These are phyloP conservation scores for Rhinichthys klamathensis DNA, from an alignment of 2,113 vertebrate species.

Conservation along the genomic window DNA sequence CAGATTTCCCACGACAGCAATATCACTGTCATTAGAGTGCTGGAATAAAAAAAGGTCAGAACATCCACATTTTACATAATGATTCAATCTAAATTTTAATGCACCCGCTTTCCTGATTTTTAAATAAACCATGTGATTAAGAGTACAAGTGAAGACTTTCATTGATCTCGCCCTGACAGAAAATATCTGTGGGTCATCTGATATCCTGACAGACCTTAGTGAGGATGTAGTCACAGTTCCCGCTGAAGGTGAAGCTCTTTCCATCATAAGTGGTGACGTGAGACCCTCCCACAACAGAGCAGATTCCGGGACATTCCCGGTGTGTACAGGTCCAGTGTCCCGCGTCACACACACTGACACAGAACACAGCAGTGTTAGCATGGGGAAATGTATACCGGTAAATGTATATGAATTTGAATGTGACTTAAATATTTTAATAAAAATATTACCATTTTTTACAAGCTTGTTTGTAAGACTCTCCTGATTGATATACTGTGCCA, in stretches of 20 bases:
- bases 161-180: neutral
- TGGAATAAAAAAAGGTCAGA: neutral
- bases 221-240: slow-evolving; percentile 88
- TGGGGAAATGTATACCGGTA: neutral
- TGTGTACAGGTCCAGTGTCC: slow-evolving; percentile 80
- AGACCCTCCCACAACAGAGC: slow-evolving; percentile 79
- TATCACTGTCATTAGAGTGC: neutral
- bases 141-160: neutral
- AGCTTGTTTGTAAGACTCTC: slow-evolving; percentile 28
- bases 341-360: slow-evolving; percentile 71
- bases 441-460: slow-evolving; percentile 50
- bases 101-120: neutral
- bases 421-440: neutral
- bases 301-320: slow-evolving; percentile 75
- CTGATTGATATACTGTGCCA: slow-evolving; percentile 21
- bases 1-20: slow-evolving; percentile 41
- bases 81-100: neutral
- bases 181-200: neutral
- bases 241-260: slow-evolving; percentile 87
- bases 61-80: neutral
- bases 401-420: neutral
- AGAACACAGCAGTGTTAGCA: neutral
- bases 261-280: slow-evolving; percentile 90
- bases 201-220: slow-evolving; percentile 74
- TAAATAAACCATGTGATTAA: neutral